Evolutionary conservation across 2,113 vertebrate species (phyloP).

Genomic region (Casuarius casuarius): DNA sequence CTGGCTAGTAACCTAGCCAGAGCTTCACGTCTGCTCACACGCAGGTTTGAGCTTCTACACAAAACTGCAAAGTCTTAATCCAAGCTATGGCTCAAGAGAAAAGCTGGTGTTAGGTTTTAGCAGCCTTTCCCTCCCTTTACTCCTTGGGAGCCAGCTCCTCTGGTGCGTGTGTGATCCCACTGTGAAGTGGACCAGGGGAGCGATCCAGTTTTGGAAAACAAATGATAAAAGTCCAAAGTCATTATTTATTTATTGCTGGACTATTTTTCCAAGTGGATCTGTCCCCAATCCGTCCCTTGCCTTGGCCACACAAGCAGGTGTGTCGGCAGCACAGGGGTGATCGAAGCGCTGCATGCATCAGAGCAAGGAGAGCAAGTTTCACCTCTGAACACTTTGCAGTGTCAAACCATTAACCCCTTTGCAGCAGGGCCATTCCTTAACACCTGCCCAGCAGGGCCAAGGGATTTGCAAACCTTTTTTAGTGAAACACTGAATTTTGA

Average conservation of each 20-base stretch:
- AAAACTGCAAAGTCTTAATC: background rate
- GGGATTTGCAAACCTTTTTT: background rate
- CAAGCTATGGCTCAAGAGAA: background rate
- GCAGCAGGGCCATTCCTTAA: background rate
- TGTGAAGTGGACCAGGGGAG: background rate
- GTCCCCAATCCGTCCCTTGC: background rate
- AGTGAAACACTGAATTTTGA: accelerated
- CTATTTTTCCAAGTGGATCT: background rate
- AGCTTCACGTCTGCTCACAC: background rate
- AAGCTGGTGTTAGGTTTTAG: background rate
- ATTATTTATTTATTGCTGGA: background rate
- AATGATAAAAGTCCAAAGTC: background rate
- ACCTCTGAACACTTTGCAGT: background rate
- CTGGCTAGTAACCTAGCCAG: background rate
- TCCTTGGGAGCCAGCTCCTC: background rate
- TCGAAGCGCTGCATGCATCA: too few relatives aligned
- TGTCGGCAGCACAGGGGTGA: background rate
- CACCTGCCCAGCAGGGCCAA: background rate
- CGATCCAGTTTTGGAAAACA: background rate
- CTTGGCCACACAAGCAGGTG: background rate
- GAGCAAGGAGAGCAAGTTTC: too few relatives aligned
- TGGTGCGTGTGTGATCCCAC: background rate
- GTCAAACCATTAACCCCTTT: too few relatives aligned
- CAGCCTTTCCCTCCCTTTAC: too few relatives aligned
- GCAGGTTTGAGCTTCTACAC: too few relatives aligned